A percentile compares a stretch with the other conserved stretches of the same genome.
Evolutionary conservation across 2,888 invertebrate genomes (phyloP).

Genomic region (Callosobruchus maculatus): DNA sequence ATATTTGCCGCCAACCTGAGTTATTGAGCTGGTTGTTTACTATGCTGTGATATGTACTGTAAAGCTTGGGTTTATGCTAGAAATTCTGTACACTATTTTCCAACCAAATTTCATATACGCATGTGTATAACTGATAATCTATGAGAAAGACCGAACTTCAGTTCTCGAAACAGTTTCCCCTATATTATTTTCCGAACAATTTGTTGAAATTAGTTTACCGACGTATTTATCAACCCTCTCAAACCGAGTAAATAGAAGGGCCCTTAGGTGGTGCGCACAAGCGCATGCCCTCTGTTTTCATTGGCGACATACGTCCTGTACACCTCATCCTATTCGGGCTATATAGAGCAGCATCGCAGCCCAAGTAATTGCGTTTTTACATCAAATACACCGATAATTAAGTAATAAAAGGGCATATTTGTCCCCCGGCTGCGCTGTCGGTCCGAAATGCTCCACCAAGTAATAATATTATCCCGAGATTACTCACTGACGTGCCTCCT

Average conservation of each 20-base stretch:
- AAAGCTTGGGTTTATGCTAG: no score
- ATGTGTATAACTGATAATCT: no score
- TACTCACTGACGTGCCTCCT: constrained; percentile 29
- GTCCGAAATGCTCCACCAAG: constrained; percentile 8
- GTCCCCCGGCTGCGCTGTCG: constrained; percentile 1
- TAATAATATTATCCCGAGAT: constrained; percentile 28
- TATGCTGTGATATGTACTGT: no score
- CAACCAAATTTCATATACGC: no score
- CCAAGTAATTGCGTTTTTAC: constrained; percentile 18
- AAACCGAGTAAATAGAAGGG: neutral
- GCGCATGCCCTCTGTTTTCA: neutral
- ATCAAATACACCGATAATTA: constrained; percentile 19
- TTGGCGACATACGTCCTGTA: neutral
- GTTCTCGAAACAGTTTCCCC: neutral
- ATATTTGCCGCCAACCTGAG: no score
- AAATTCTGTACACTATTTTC: no score
- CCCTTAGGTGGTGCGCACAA: neutral
- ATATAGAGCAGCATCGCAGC: neutral
- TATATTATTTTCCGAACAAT: neutral
- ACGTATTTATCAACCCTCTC: neutral
- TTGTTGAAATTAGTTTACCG: neutral
- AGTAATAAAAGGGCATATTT: constrained; percentile 22
- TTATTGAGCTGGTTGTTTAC: no score
- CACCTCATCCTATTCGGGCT: neutral
- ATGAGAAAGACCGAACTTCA: no score